Base-by-base conservation (phyloP, 2,797 vertebrate genomes). In the Acipenser oxyrinchus region DNA sequence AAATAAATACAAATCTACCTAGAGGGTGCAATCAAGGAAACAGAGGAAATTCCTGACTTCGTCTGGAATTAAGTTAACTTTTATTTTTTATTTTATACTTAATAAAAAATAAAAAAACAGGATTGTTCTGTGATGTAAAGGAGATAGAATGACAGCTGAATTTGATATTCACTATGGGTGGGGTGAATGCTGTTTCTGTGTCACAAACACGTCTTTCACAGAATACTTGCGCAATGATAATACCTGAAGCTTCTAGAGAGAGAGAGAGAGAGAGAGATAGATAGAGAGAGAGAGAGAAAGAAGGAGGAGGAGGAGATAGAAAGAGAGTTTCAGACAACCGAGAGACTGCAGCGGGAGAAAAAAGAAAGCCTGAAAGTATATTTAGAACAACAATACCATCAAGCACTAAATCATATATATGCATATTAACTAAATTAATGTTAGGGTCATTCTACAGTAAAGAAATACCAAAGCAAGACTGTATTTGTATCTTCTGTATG, bases 171-270 rank as follows among this genome's bases (percentile, higher is more conserved):
- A 81, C 81, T 79, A 83, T 77, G 78, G 76, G 74, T 83, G 77
- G 37, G 75, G 74, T 78, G 83, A 80, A 79, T 69, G 71, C 83
- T 84, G 79, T 78, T 84, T 77, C 86, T 67, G 64, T 50, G 78
- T 81, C 73, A 81, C 81, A 83, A 77, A 81, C 76, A 79, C 68
- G 23, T 69, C 77, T 76, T 82, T 13, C 70, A 71, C 72, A 49
- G 0, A 89, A 90, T 88, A 89, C 86, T 88, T 88, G 87, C 86
- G 86, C 83, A 84, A 86, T 78, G 82, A 83, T 79, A 86, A 84
- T 88, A 90, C 86, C 86, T 89, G 90, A 82, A 76, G 88, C 86
- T 91, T 91, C 84, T 86, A 90, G 81, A 81, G 76, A 86, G 86
- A 87, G 79, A 85, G 70, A 79, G n/a, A 18, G 18, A 18, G 18